These are phyloP conservation scores for Pachypanchax playfairii DNA, from an alignment of 2,113 vertebrate genomes.

Conservation along the genomic window DNA sequence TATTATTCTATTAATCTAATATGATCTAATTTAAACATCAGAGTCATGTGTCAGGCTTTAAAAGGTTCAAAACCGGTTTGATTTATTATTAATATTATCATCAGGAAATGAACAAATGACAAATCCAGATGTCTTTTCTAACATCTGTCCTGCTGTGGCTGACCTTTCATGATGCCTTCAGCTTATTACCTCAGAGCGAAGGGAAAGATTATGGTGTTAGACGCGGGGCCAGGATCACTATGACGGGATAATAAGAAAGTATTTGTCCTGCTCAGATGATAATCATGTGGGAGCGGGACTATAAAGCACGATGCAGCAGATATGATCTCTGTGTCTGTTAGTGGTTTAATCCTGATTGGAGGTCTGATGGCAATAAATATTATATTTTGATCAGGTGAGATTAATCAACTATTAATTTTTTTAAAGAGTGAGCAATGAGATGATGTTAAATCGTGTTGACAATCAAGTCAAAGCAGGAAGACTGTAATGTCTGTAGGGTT, in stretches of 20 bases:
- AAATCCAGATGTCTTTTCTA: conserved; percentile 4
- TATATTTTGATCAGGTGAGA: too few relatives aligned
- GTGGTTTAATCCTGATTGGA: conserved; percentile 18
- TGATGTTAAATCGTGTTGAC: too few relatives aligned
- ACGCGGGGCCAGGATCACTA: conserved; percentile 22
- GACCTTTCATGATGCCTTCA: conserved; percentile 22
- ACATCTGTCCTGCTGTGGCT: conserved; percentile 13
- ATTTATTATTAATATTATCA: too few relatives aligned
- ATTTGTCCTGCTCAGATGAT: conserved; percentile 19
- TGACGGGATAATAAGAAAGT: conserved; percentile 18
- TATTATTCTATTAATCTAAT: too few relatives aligned
- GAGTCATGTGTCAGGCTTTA: too few relatives aligned
- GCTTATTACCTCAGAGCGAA: conserved; percentile 12
- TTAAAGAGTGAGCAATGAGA: too few relatives aligned
- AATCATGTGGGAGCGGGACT: neutral
- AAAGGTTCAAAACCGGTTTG: too few relatives aligned
- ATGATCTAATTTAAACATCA: too few relatives aligned
- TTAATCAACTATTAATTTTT: too few relatives aligned
- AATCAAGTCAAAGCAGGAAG: too few relatives aligned
- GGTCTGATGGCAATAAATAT: too few relatives aligned
- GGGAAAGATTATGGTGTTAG: conserved; percentile 22
- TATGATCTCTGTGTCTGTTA: conserved; percentile 8
- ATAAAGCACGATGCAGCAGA: conserved; percentile 1
- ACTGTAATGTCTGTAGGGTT: too few relatives aligned
- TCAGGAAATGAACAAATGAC: neutral